Conservation (phyloP, 2,797 vertebrate genomes). For the Todus mexicanus region DNA sequence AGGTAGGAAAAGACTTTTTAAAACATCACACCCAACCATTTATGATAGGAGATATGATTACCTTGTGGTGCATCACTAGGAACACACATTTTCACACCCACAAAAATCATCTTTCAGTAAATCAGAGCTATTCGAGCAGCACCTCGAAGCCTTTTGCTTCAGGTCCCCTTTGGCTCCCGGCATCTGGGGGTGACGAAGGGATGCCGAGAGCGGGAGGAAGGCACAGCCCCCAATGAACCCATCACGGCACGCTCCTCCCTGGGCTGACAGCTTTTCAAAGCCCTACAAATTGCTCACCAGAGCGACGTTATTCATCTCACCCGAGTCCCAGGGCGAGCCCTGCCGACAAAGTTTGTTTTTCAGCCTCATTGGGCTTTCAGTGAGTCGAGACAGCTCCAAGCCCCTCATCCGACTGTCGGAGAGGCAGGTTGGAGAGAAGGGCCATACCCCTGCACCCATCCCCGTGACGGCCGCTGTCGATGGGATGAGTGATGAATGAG, state of each 20-base stretch:
- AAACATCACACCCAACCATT: neutral
- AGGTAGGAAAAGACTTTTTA: neutral
- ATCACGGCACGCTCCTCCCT: neutral
- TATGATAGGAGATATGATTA: neutral
- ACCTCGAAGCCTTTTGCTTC: neutral
- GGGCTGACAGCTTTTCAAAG: slow-evolving; percentile 37
- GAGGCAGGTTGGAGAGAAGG: neutral
- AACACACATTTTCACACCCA: neutral
- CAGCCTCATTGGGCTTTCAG: slow-evolving; percentile 6
- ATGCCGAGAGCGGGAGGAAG: neutral
- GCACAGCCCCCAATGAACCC: neutral
- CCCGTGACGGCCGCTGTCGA: neutral
- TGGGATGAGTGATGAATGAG: neutral
- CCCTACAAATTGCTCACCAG: slow-evolving; percentile 25
- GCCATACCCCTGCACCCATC: neutral
- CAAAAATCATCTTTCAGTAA: neutral
- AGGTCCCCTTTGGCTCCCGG: neutral
- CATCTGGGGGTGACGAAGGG: neutral
- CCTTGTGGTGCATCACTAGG: neutral
- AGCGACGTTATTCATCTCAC: neutral
- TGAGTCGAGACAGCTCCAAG: neutral
- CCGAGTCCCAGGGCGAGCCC: neutral
- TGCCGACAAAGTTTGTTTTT: slow-evolving; percentile 22
- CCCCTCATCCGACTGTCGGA: neutral
- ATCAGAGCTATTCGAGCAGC: neutral